Base-by-base conservation (phyloP, 37 sponge, comb jelly and placozoan species). In the Ianthella basta region DNA sequence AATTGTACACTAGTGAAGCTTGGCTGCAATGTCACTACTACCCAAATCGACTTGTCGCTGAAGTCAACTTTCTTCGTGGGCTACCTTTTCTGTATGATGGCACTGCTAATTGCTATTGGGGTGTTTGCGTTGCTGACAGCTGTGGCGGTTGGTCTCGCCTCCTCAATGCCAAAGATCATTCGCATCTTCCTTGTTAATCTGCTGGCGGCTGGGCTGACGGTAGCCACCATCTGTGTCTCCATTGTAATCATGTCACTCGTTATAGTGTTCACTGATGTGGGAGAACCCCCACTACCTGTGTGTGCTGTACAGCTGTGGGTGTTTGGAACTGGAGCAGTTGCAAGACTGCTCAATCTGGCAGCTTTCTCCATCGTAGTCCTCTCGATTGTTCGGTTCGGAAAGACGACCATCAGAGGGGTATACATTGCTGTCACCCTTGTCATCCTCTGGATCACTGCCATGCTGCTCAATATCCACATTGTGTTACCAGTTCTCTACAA, bases 281-380 rank as follows among this genome's bases (percentile, higher is more conserved):
- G 34, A 4, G 4, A 69, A 1, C 70, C 34, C 33, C 10, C 34
- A n/a, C 27, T 13, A 16, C 33, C 35, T 33, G 4, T 69, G 12
- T 69, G 70, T 69, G 29, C 70, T 30, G 35, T 69, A 13, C 34
- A 30, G 29, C 70, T 69, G 70, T 69, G 70, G 70, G 33, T 69
- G 34, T 69, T 69, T 69, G 70, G 70, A 18, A 69, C 70, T 1
- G 70, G 32, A 29, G 70, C 70, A 34, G 70, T 69, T 30, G 70
- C 70, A 69, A 69, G 70, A 69, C 34, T 69, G 70, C 34, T 32
- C 34, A 69, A 6, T 69, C 27, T 69, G 70, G 70, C 70, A 34
- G 70, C 70, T 18, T 69, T 69, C 6, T 69, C 70, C 29, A 30
- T 69, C 4, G 70, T 30, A 30, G 70, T 69, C 33, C 34, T 34